Percentiles rank a stretch among this genome's conserved stretches.
phyloP scores from a whole-genome alignment of 2,797 vertebrate species.

The Thripadectes ignobilis region DNA sequence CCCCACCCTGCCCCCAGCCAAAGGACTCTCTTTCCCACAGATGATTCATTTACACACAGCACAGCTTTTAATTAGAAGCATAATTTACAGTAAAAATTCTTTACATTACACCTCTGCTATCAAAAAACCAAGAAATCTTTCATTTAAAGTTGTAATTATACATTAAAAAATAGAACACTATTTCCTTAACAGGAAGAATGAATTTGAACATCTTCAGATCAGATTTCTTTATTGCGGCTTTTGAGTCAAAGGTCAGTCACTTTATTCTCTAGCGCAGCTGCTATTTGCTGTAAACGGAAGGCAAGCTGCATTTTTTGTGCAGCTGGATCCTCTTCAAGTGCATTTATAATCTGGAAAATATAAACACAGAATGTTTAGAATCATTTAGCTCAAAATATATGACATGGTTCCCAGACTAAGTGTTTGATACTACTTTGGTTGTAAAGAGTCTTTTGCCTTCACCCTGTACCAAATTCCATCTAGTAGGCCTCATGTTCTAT shows the following conservation, averaged over 20 bases:
- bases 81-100: slow-evolving; percentile 79
- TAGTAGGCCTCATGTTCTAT: background rate
- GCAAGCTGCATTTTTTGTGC: slow-evolving; percentile 98
- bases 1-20: slow-evolving; percentile 52
- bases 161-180: slow-evolving; percentile 81
- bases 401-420: background rate
- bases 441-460: background rate
- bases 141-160: slow-evolving; percentile 76
- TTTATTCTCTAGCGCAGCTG: slow-evolving; percentile 96
- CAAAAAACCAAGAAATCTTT: slow-evolving; percentile 69
- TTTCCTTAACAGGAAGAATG: slow-evolving; percentile 77
- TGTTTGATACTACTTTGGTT: background rate
- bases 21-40: slow-evolving; percentile 63
- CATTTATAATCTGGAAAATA: slow-evolving; percentile 88
- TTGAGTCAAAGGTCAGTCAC: slow-evolving; percentile 93
- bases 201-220: slow-evolving; percentile 74
- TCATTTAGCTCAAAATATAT: background rate
- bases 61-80: slow-evolving; percentile 76
- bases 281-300: slow-evolving; percentile 95
- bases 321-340: slow-evolving; percentile 93
- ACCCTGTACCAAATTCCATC: background rate
- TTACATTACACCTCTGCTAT: slow-evolving; percentile 75
- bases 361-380: slow-evolving; percentile 36
- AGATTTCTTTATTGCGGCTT: slow-evolving; percentile 72
- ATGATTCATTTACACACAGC: slow-evolving; percentile 73